phyloP scores from a whole-genome alignment of 1,140 invertebrate genomes.

The Hyles euphorbiae region DNA sequence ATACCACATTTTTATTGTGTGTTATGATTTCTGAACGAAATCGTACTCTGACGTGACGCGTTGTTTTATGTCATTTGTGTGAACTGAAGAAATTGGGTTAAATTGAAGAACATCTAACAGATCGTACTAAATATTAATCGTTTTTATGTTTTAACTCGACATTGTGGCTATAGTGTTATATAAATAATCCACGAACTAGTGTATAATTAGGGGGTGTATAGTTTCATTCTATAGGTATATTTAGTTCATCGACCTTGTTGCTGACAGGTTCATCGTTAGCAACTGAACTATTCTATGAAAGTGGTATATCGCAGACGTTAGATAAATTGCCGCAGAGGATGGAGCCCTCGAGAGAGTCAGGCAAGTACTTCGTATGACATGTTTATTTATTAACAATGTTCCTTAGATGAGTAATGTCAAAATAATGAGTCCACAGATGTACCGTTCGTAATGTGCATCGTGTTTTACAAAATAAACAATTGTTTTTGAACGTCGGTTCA shows the following conservation, averaged over 20 bases:
- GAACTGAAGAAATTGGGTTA: constrained; percentile 26
- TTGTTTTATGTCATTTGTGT: constrained; percentile 56
- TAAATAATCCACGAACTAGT: constrained; percentile 19
- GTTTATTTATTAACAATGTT: background rate
- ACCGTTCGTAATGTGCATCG: background rate
- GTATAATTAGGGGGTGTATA: constrained; percentile 35
- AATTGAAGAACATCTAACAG: constrained; percentile 15
- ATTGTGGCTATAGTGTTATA: constrained; percentile 8
- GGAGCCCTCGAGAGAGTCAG: constrained; percentile 70
- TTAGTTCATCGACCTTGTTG: constrained; percentile 75
- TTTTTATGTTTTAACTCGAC: constrained; percentile 8
- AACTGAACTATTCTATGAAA: constrained; percentile 69
- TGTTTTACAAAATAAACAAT: constrained; percentile 4
- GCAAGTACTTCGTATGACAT: constrained; percentile 33
- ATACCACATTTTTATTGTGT: too few species aligned
- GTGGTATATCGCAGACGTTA: constrained; percentile 55
- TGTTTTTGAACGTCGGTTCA: background rate
- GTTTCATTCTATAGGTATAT: constrained; percentile 67
- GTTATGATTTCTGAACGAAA: constrained; percentile 24
- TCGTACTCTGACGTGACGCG: constrained; percentile 59
- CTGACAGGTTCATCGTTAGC: constrained; percentile 74
- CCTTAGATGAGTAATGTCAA: constrained; percentile 2
- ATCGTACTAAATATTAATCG: too few species aligned
- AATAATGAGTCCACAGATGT: background rate
- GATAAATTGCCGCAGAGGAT: constrained; percentile 53